Evolutionary conservation across 1,140 invertebrate species (phyloP).

Genomic region (Apis mellifera): DNA sequence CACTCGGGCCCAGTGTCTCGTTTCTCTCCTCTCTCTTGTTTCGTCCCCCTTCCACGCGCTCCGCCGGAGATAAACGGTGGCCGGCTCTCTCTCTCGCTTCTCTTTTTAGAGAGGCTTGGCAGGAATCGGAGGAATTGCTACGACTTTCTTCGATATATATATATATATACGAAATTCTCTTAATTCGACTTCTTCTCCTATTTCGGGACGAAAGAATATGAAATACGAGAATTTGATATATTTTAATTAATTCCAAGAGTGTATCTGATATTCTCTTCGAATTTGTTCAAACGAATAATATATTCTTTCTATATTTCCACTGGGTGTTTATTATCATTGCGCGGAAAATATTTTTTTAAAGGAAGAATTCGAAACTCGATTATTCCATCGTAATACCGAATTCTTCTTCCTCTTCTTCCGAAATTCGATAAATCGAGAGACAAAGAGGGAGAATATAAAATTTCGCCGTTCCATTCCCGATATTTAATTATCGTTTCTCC

Average conservation of each 20-base stretch:
- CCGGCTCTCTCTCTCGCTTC: not conserved
- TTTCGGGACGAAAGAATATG: not conserved
- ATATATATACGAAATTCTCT: not conserved
- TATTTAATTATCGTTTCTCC: not conserved
- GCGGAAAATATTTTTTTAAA: too few species aligned
- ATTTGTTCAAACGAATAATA: too few species aligned
- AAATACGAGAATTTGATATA: not conserved
- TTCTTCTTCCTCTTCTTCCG: too few species aligned
- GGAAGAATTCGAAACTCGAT: too few species aligned
- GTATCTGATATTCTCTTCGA: too few species aligned
- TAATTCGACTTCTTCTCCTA: not conserved
- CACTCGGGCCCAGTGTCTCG: slow-evolving; percentile 50
- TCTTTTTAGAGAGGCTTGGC: not conserved
- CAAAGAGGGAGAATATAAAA: too few species aligned
- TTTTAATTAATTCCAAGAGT: too few species aligned
- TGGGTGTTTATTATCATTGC: too few species aligned
- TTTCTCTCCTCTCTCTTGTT: slow-evolving; percentile 28
- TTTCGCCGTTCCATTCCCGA: too few species aligned
- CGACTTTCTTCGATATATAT: not conserved
- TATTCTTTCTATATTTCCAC: too few species aligned
- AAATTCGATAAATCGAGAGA: too few species aligned
- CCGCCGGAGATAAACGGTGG: not conserved
- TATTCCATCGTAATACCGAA: too few species aligned
- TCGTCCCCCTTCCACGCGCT: not conserved
- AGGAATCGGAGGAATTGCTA: slow-evolving; percentile 18